These are phyloP conservation scores for Enhydra lutris DNA, from an alignment of 2,113 vertebrate genomes.

Conservation along the genomic window DNA sequence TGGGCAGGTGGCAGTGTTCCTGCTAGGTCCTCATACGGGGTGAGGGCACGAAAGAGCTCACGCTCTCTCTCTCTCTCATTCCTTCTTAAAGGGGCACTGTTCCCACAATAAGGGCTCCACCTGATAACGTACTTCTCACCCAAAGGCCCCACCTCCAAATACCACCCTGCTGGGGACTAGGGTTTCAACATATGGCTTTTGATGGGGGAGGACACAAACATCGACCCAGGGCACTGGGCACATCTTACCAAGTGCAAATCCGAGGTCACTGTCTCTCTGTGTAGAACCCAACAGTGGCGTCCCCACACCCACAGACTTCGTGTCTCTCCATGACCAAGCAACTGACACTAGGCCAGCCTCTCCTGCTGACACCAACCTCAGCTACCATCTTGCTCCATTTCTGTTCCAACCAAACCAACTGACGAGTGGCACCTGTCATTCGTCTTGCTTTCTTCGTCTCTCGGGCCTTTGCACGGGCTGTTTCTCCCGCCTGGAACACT, in stretches of 20 bases:
- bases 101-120: neutral
- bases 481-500: neutral
- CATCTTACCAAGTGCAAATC: neutral
- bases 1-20: neutral
- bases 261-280: neutral
- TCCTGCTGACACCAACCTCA: rapidly evolving
- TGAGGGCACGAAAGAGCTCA: rapidly evolving
- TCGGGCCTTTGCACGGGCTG: neutral
- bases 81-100: neutral
- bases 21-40: no score
- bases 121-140: neutral
- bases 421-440: rapidly evolving
- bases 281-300: rapidly evolving
- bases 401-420: rapidly evolving
- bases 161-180: neutral
- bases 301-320: neutral
- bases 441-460: neutral
- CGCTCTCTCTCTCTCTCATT: neutral
- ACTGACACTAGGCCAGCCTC: rapidly evolving
- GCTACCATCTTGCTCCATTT: rapidly evolving
- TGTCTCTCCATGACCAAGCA: neutral
- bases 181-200: neutral
- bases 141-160: no score
- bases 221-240: neutral
- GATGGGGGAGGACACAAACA: neutral